Evolutionary conservation across 2,888 invertebrate genomes (phyloP), one percentile per base, ranked within the genome.

Genomic region (Drosophila gaucha): DNA sequence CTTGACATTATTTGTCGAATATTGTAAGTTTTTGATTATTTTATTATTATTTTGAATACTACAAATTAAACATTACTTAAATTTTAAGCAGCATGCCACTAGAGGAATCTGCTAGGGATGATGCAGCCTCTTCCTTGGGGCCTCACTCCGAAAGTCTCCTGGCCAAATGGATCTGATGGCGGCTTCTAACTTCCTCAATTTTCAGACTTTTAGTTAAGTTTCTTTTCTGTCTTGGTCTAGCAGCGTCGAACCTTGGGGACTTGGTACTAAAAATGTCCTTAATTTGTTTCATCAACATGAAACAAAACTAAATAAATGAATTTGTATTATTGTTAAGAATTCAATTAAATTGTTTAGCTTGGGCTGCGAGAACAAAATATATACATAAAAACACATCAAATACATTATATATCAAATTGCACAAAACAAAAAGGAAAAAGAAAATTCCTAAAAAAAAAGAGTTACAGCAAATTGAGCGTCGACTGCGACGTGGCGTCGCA

Each of bases 311-410:
- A 28, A 69, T 66, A 67, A 83, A 84, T 88, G 71, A 39, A 68
- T 65, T 69, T 58, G 56, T 77, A 66, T 74, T 75, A 72, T 77
- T 87, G 63, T 73, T 76, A 71, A 85, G 80, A 86, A 88, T 87
- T 85, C 86, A 88, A 89, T 89, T 89, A 89, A 88, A 84, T 84
- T 80, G 68, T 74, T 84, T 77, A 58, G 74, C 84, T 79, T 73
- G 39, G 58, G 44, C 67, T 58, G 44, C 38, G 46, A 35, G 39
- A 26, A 55, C 33, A 55, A 47, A 43, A 36, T 58, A 60, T 55
- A 59, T 44, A 77, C 47, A 65, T 50, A 68, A 68, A 74, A 70
- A 74, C 58, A 76, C 67, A 70, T 52, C 57, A 74, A 73, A 78
- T 64, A 75, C 73, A 76, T 76, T 77, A 78, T 80, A 82, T 74